A percentile compares a stretch with the other conserved stretches of the same genome.
phyloP scores from a whole-genome alignment of 2,797 vertebrate species.

The Eremophila alpestris region DNA sequence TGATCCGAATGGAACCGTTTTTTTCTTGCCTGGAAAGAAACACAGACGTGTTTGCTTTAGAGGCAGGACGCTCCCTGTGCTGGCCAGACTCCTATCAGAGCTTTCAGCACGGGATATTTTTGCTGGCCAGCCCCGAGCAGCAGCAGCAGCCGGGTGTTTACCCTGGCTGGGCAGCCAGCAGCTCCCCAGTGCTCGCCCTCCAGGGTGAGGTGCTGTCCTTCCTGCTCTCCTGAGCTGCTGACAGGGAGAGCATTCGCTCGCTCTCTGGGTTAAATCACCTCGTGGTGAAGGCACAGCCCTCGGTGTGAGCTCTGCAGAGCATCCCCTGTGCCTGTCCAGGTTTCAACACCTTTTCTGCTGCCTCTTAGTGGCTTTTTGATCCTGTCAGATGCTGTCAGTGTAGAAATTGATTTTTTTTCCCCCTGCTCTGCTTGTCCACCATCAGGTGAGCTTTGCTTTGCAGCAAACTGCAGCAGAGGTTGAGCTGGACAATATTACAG shows the following conservation, averaged over 20 bases:
- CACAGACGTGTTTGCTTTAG: background rate
- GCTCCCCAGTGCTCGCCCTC: background rate
- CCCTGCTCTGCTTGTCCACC: background rate
- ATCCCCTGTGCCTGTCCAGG: accelerated
- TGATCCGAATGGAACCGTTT: background rate
- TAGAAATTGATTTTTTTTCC: background rate
- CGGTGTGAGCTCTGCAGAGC: accelerated
- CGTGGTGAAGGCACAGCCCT: background rate
- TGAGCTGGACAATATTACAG: accelerated
- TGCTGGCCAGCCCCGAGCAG: background rate
- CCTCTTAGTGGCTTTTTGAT: background rate
- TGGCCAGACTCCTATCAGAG: background rate
- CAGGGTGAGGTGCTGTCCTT: background rate
- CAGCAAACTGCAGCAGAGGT: background rate
- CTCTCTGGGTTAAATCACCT: background rate
- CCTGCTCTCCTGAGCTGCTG: background rate
- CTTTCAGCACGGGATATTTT: constrained; percentile 43
- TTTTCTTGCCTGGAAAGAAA: constrained; percentile 18
- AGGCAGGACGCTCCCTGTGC: background rate
- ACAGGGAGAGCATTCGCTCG: background rate
- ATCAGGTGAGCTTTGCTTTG: background rate
- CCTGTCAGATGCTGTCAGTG: background rate
- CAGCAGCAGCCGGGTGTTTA: background rate
- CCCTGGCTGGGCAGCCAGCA: background rate
- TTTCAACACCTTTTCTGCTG: background rate